phyloP scores from a whole-genome alignment of 2,888 invertebrate genomes.

The Empis livida region DNA sequence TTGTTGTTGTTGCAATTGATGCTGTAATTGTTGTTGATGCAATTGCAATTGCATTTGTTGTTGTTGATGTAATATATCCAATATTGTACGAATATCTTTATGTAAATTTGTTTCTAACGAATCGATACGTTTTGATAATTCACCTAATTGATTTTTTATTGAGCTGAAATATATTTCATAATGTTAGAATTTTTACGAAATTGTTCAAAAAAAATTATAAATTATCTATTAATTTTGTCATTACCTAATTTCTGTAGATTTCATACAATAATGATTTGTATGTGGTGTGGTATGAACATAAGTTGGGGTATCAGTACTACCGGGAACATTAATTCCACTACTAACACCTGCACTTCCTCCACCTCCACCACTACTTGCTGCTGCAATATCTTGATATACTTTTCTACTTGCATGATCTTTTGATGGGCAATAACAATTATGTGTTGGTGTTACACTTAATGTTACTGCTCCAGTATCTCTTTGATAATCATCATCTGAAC shows the following conservation, averaged over 20 bases:
- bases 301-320: slow-evolving; percentile 9
- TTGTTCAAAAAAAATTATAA: too few species aligned
- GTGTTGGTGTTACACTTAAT: slow-evolving; percentile 18
- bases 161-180: too few species aligned
- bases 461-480: slow-evolving; percentile 20
- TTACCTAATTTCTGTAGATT: slow-evolving; percentile 17
- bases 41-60: slow-evolving; percentile 20
- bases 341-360: not conserved
- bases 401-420: slow-evolving; percentile 10
- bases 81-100: slow-evolving; percentile 22
- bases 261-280: slow-evolving; percentile 14
- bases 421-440: slow-evolving; percentile 16
- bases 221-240: not conserved
- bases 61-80: slow-evolving; percentile 22
- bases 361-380: not conserved
- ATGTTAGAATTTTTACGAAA: too few species aligned
- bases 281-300: slow-evolving; percentile 9
- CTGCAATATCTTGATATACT: not conserved
- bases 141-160: slow-evolving; percentile 20
- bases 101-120: slow-evolving; percentile 21
- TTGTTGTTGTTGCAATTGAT: slow-evolving; percentile 18
- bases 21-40: slow-evolving; percentile 17
- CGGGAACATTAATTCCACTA: slow-evolving; percentile 8
- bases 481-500: slow-evolving; percentile 12
- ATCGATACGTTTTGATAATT: slow-evolving; percentile 21